These are phyloP conservation scores for Macaria liturata DNA, from an alignment of 2,888 invertebrate genomes.

Conservation along the genomic window DNA sequence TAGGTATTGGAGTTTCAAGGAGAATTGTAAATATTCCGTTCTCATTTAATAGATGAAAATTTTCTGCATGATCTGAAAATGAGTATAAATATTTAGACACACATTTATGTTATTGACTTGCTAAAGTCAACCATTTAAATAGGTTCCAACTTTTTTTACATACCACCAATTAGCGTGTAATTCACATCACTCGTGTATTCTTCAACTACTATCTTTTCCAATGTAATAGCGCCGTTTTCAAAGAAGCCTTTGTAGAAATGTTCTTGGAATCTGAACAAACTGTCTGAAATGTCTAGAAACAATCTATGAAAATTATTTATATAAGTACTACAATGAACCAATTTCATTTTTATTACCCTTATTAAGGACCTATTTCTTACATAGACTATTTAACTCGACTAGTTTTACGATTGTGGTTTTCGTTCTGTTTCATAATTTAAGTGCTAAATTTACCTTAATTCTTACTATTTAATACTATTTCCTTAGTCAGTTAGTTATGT, in stretches of 20 bases:
- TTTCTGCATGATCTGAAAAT: conserved; percentile 43
- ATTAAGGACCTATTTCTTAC: too few species aligned
- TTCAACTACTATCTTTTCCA: conserved; percentile 35
- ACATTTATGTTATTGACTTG: too few species aligned
- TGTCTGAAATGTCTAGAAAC: conserved; percentile 29
- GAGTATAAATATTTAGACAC: conserved; percentile 15
- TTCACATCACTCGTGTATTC: conserved; percentile 32
- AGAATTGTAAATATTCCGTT: conserved; percentile 32
- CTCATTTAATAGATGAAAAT: conserved; percentile 39
- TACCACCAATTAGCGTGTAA: conserved; percentile 43
- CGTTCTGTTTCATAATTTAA: not conserved
- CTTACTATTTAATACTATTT: not conserved
- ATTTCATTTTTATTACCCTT: too few species aligned
- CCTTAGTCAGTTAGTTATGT: too few species aligned
- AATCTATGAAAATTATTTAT: too few species aligned
- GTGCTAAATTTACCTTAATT: not conserved
- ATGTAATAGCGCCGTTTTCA: conserved; percentile 29
- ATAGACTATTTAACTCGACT: not conserved
- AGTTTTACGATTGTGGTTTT: conserved; percentile 7
- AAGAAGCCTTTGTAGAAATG: conserved; percentile 40
- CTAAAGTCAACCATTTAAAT: too few species aligned
- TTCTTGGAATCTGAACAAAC: conserved; percentile 33
- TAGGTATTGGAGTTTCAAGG: conserved; percentile 29
- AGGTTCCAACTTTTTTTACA: not conserved
- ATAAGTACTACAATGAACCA: too few species aligned